Evolutionary conservation across 2,113 vertebrate species (phyloP).

Genomic region (Thalassarche chlororhynchos): DNA sequence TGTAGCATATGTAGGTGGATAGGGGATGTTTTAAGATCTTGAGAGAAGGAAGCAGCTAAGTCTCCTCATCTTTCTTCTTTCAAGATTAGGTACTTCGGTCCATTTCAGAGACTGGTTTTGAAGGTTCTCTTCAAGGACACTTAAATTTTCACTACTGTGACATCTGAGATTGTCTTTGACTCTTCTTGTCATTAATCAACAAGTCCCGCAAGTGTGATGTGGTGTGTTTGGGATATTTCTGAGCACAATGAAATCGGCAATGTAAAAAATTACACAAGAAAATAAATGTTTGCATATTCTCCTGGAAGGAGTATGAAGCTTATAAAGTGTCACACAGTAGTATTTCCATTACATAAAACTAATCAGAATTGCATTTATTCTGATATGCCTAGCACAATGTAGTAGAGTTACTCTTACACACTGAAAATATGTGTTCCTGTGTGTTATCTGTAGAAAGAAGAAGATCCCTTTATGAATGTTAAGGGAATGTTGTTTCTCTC

Average conservation of each 20-base stretch:
- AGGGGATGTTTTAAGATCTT: neutral
- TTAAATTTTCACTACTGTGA: neutral
- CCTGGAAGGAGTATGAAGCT: neutral
- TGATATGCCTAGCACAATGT: neutral
- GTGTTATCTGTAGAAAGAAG: neutral
- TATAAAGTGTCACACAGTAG: neutral
- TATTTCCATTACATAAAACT: neutral
- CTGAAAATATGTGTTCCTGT: neutral
- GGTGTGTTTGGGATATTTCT: neutral
- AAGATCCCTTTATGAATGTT: neutral
- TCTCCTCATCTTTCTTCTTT: neutral
- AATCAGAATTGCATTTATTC: neutral
- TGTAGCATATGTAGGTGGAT: too few relatives aligned
- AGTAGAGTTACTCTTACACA: neutral
- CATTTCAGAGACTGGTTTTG: neutral
- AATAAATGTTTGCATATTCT: neutral
- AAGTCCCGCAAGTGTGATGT: neutral
- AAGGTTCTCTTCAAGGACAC: neutral
- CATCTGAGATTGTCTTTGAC: neutral
- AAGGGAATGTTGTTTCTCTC: neutral
- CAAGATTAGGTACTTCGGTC: neutral
- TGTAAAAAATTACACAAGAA: neutral
- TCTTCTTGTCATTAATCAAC: neutral
- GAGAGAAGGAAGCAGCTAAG: neutral
- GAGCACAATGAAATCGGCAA: neutral